phyloP scores from a whole-genome alignment of 2,888 invertebrate genomes.

The Meloe dianella region DNA sequence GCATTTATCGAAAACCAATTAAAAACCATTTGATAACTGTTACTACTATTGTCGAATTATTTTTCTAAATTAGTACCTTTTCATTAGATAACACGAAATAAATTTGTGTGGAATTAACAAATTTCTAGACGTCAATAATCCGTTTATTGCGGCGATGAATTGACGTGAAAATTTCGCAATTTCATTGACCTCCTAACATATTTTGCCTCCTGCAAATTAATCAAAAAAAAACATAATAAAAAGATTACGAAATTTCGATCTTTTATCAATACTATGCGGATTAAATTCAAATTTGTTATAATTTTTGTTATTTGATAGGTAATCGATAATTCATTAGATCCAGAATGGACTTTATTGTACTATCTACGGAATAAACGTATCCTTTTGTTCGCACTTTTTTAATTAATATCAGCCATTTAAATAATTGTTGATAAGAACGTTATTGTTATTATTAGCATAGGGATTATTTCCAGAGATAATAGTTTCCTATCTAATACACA shows the following conservation, averaged over 20 bases:
- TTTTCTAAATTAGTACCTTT: too few species aligned
- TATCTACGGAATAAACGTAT: conserved; percentile 79
- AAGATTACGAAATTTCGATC: not conserved
- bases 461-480: too few species aligned
- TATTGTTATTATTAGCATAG: too few species aligned
- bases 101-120: too few species aligned
- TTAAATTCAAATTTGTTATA: conserved; percentile 13
- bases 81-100: too few species aligned
- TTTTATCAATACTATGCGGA: not conserved
- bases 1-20: not conserved
- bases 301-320: conserved; percentile 65
- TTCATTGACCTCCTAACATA: not conserved
- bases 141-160: not conserved
- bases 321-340: conserved; percentile 74
- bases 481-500: too few species aligned
- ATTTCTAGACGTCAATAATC: not conserved
- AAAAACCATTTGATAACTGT: too few species aligned
- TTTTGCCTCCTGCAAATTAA: not conserved
- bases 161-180: not conserved
- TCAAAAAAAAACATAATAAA: not conserved
- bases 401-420: too few species aligned
- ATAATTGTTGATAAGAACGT: too few species aligned
- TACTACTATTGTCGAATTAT: too few species aligned
- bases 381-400: conserved; percentile 59
- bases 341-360: conserved; percentile 82